phyloP scores from a whole-genome alignment of 2,888 invertebrate species.

The Aplocera efformata region DNA sequence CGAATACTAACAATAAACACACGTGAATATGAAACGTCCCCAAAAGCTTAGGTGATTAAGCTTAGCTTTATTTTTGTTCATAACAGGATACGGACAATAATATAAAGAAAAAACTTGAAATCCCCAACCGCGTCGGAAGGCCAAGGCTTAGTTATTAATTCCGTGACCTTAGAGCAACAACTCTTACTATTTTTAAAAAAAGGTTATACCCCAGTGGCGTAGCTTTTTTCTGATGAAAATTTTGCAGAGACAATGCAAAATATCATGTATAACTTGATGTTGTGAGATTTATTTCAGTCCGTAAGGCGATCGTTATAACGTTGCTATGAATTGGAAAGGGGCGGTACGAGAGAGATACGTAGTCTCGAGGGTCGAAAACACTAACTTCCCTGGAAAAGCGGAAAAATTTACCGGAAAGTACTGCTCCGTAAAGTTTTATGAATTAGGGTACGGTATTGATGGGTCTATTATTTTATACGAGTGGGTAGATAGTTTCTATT shows the following conservation, averaged over 20 bases:
- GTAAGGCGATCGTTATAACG: slow-evolving; percentile 8
- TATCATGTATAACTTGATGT: neutral
- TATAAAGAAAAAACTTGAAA: slow-evolving; percentile 37
- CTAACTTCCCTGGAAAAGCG: slow-evolving; percentile 28
- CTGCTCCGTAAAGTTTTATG: slow-evolving; percentile 33
- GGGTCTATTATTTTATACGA: slow-evolving; percentile 13
- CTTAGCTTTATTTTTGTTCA: slow-evolving; percentile 9
- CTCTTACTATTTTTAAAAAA: no score
- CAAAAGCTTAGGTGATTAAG: slow-evolving; percentile 6
- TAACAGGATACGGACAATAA: slow-evolving; percentile 35
- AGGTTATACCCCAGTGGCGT: no score
- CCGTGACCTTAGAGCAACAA: slow-evolving; percentile 15
- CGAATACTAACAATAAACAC: no score
- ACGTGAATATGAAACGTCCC: no score
- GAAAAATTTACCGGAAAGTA: slow-evolving; percentile 23
- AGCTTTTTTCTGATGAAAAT: no score
- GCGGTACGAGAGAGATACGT: slow-evolving; percentile 14
- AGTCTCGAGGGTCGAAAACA: slow-evolving; percentile 24
- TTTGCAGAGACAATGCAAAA: neutral
- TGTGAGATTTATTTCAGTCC: slow-evolving; percentile 3
- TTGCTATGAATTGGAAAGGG: slow-evolving; percentile 4
- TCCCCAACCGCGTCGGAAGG: slow-evolving; percentile 26
- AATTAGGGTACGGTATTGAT: slow-evolving; percentile 29
- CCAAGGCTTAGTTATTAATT: slow-evolving; percentile 35
- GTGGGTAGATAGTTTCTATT: neutral